Evolutionary conservation across 2,888 invertebrate genomes (phyloP).

Genomic region (Pristionchus exspectatus): DNA sequence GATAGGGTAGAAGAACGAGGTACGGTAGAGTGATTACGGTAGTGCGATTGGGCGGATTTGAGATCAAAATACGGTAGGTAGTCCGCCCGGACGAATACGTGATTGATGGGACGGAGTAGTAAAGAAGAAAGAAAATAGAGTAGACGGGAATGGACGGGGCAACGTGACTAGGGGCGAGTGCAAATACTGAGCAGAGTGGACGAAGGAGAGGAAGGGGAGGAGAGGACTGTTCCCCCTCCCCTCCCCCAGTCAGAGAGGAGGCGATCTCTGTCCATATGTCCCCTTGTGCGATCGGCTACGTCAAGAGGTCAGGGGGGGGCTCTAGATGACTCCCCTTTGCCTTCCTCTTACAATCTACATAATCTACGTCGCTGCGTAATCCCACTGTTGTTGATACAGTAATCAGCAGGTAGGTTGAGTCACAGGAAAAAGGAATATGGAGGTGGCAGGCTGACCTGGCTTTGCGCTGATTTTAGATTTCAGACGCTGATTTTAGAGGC

Average conservation of each 20-base stretch:
- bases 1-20: too few species aligned
- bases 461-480: too few species aligned
- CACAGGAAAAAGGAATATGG: too few species aligned
- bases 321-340: neutral
- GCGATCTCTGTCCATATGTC: neutral
- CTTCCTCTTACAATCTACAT: neutral
- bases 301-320: neutral
- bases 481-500: too few species aligned
- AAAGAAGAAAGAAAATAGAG: neutral
- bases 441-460: neutral
- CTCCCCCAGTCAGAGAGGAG: neutral
- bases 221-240: neutral
- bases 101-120: neutral
- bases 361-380: neutral
- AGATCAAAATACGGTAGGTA: too few species aligned
- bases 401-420: neutral
- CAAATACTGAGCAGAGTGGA: constrained; percentile 1
- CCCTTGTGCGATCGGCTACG: neutral
- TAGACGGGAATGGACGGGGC: neutral
- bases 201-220: neutral
- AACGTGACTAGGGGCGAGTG: neutral
- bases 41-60: too few species aligned
- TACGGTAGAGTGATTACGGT: neutral
- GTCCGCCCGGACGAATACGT: neutral
- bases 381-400: constrained; percentile 19